These are phyloP conservation scores for Pollenia amentaria DNA, from an alignment of 2,888 invertebrate genomes.

Conservation along the genomic window DNA sequence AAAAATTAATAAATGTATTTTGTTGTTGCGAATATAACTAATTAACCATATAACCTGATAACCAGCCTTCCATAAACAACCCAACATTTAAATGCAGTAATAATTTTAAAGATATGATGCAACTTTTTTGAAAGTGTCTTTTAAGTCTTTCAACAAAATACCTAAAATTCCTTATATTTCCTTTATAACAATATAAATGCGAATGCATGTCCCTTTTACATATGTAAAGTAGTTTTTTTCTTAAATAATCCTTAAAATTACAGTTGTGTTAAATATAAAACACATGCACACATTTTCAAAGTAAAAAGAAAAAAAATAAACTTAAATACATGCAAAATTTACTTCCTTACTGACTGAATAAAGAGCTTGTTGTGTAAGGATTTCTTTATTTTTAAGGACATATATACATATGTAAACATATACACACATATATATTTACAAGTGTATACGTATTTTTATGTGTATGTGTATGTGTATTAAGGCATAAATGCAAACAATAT, in stretches of 20 bases:
- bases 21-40: too few relatives aligned
- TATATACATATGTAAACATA: not conserved
- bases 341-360: slow-evolving; percentile 56
- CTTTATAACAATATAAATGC: not conserved
- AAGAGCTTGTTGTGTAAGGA: slow-evolving; percentile 25
- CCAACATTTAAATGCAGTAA: too few relatives aligned
- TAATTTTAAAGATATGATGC: too few relatives aligned
- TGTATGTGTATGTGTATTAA: slow-evolving; percentile 8
- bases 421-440: not conserved
- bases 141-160: too few relatives aligned
- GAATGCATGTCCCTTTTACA: slow-evolving; percentile 1
- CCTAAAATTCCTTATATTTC: not conserved
- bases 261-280: slow-evolving; percentile 38
- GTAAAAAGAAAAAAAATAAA: slow-evolving; percentile 10
- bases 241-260: slow-evolving; percentile 66
- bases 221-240: slow-evolving; percentile 41
- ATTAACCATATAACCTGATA: too few relatives aligned
- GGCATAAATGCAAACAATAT: slow-evolving; percentile 48
- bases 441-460: slow-evolving; percentile 12
- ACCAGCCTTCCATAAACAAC: too few relatives aligned
- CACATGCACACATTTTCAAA: not conserved
- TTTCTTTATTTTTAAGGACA: slow-evolving; percentile 61
- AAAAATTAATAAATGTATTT: too few relatives aligned
- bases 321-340: slow-evolving; percentile 54
- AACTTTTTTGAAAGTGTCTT: too few relatives aligned